Evolutionary conservation across 1,140 invertebrate genomes (phyloP), one percentile per base, ranked within the genome.

Genomic region (Tetraneura akinire): DNA sequence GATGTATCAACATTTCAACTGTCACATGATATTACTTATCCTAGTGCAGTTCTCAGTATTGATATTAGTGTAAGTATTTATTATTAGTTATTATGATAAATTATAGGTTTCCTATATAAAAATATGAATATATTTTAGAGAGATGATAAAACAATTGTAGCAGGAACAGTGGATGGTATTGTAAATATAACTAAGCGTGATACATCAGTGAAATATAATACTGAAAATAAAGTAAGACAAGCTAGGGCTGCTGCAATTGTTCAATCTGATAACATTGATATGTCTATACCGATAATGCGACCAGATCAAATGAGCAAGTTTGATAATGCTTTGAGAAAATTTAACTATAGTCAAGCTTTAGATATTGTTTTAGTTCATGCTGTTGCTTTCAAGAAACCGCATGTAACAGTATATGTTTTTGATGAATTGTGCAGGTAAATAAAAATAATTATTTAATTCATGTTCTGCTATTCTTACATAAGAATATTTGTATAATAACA

Each of bases 111-210:
- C 5, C 21, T n/a, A 1, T 82, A 9, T 32, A 14, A 45, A n/a
- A 23, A 16, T 64, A 21, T 42, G 18, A 21, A 53, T 80, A 76
- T 82, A 80, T 88, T 91, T 82, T 88, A 96, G 86, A 87, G 90
- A 80, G 90, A 93, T 84, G 94, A 98, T 87, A 91, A 93, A 84
- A 91, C 93, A 29, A 85, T 98, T 81, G 93, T 92, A 51, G 93
- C 93, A 70, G 96, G 96, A 71, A 96, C 96, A 91, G 90, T 93
- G n/a, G 94, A 97, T 87, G 95, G 95, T 62, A 87, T 97, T 53
- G 89, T 98, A 81, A 95, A 95, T 6, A 91, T 98, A 29, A 90
- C 90, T 81, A 90, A 93, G 84, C 89, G 92, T 86, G 92, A 93
- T 84, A 87, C 88, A 83, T 86, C 89, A 82, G n/a, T 57, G 8